Percentiles rank a stretch among this genome's conserved stretches.
These are phyloP conservation scores for Agriopis marginaria DNA, from an alignment of 2,888 invertebrate species.

Conservation along the genomic window DNA sequence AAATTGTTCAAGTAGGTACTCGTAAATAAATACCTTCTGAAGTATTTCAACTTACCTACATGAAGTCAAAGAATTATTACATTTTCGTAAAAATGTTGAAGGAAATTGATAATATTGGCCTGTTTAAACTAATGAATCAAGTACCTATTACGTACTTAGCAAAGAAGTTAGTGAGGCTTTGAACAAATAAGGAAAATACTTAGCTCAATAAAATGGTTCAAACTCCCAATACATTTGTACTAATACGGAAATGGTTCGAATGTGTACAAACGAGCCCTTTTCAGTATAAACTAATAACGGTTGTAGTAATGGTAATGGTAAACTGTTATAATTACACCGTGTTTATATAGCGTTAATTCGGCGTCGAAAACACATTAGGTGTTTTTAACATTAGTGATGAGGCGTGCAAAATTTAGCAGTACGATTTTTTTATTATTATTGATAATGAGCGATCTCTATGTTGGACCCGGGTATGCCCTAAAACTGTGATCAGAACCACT, in stretches of 20 bases:
- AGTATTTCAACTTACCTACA: background rate
- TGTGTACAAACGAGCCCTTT: background rate
- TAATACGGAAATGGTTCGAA: conserved; percentile 8
- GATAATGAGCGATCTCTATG: too few species aligned
- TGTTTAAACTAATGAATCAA: too few species aligned
- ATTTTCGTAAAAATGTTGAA: background rate
- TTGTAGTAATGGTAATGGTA: background rate
- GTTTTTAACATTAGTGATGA: too few species aligned
- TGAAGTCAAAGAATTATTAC: background rate
- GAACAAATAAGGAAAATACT: background rate
- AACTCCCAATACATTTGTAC: conserved; percentile 1
- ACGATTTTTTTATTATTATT: too few species aligned
- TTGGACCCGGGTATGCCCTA: too few species aligned
- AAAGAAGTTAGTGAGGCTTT: background rate
- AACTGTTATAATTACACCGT: background rate
- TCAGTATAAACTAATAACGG: background rate
- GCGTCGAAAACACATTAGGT: background rate
- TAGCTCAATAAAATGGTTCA: background rate
- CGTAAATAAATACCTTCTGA: too few species aligned
- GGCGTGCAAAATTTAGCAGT: too few species aligned
- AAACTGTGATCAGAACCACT: too few species aligned
- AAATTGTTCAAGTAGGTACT: too few species aligned
- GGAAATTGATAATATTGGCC: too few species aligned
- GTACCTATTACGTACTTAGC: background rate
- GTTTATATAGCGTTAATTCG: background rate